Percentiles rank a stretch among this genome's conserved stretches.
phyloP scores from a whole-genome alignment of 2,113 vertebrate genomes.

The Cyprinodon variegatus region DNA sequence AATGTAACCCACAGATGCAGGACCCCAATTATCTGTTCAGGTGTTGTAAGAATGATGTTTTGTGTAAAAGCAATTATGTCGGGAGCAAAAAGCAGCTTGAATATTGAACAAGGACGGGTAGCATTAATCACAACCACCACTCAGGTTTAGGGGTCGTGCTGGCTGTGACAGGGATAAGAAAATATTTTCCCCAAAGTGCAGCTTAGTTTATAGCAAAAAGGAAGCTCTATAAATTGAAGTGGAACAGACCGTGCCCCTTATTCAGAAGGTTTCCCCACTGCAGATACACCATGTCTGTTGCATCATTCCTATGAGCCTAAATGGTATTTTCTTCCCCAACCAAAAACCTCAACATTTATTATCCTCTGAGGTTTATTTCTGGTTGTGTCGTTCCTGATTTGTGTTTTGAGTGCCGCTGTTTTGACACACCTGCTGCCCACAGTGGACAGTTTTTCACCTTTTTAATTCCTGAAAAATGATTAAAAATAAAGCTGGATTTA shows the following conservation, averaged over 20 bases:
- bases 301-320: conserved; percentile 44
- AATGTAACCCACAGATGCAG: conserved; percentile 17
- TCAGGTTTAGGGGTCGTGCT: conserved; percentile 59
- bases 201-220: conserved; percentile 46
- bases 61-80: conserved; percentile 23
- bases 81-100: conserved; percentile 31
- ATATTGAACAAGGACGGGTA: conserved; percentile 55
- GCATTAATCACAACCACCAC: conserved; percentile 48
- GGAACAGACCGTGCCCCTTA: conserved; percentile 37
- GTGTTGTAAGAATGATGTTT: conserved; percentile 22
- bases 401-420: conserved; percentile 25
- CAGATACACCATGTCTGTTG: conserved; percentile 37
- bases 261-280: conserved; percentile 33
- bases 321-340: conserved; percentile 16
- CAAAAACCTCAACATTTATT: conserved; percentile 30
- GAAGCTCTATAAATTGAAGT: conserved; percentile 45
- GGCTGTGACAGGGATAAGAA: conserved; percentile 43
- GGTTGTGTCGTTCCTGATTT: conserved; percentile 51
- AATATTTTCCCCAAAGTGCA: conserved; percentile 39
- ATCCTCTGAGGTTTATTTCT: conserved; percentile 50
- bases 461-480: conserved; percentile 42
- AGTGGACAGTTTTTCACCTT: conserved; percentile 32
- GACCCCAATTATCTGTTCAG: conserved; percentile 14
- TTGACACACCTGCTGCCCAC: conserved; percentile 37
- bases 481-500: conserved; percentile 46